These are phyloP conservation scores for Eudemis profundana DNA, from an alignment of 2,888 invertebrate species.

Conservation along the genomic window DNA sequence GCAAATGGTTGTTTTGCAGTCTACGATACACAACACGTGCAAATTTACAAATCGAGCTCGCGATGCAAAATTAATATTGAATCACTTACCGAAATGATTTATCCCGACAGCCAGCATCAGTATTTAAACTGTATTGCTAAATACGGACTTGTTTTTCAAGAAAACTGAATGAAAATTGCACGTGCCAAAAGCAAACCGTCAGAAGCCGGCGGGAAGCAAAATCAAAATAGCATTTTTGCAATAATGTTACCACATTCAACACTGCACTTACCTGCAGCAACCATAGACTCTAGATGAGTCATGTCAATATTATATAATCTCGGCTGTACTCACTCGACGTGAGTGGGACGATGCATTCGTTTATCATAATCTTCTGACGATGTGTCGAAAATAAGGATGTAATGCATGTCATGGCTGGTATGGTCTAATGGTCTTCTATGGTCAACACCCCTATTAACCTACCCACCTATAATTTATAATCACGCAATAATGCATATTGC, in stretches of 20 bases:
- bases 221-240: conserved; percentile 73
- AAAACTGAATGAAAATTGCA: conserved; percentile 75
- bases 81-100: conserved; percentile 75
- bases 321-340: no score
- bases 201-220: conserved; percentile 81
- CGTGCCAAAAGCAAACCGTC: conserved; percentile 84
- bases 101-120: conserved; percentile 78
- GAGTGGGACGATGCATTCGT: no score
- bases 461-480: no score
- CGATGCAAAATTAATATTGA: conserved; percentile 53
- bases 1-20: conserved; percentile 83
- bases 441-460: no score
- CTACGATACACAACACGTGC: conserved; percentile 80
- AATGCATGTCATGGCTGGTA: no score
- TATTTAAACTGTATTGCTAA: conserved; percentile 62
- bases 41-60: conserved; percentile 62
- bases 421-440: no score
- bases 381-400: no score
- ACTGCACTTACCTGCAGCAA: conserved; percentile 3
- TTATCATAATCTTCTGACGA: no score
- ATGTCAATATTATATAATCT: no score
- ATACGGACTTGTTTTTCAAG: conserved; percentile 61
- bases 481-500: no score
- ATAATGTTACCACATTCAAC: conserved; percentile 55
- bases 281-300: conserved; percentile 29